A percentile compares a stretch with the other conserved stretches of the same genome.
Conservation (phyloP, 2,113 vertebrate species). For the Ceuthmochares aereus region DNA sequence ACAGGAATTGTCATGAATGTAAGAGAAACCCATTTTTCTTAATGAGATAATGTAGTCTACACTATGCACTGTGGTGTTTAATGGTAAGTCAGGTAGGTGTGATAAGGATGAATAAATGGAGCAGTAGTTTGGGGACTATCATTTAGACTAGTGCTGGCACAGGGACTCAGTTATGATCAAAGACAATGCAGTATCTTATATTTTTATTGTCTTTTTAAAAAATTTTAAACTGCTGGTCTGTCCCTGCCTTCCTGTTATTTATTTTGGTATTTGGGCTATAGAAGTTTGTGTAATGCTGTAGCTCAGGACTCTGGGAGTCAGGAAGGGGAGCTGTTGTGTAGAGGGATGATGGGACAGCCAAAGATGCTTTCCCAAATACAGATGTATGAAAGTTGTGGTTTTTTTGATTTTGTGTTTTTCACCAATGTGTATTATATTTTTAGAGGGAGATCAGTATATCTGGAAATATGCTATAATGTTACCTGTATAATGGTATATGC, state of each 20-base stretch:
- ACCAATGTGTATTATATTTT: neutral
- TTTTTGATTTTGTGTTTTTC: neutral
- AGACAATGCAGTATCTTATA: fast-evolving
- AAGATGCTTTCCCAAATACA: neutral
- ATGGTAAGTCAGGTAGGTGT: neutral
- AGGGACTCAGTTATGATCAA: neutral
- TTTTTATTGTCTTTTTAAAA: neutral
- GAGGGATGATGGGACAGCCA: neutral
- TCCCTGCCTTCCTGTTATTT: too few relatives aligned
- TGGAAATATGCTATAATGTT: neutral
- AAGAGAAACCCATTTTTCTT: neutral
- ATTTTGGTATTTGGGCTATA: neutral
- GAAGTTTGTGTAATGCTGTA: neutral
- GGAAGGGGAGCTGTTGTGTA: neutral
- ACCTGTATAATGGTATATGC: neutral
- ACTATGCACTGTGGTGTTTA: neutral
- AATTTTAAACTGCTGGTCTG: too few relatives aligned
- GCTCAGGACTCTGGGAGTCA: fast-evolving
- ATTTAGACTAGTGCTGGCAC: neutral
- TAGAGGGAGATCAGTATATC: neutral
- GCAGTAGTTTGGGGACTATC: neutral
- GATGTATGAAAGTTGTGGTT: too few relatives aligned
- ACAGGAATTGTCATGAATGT: neutral
- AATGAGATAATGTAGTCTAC: neutral
- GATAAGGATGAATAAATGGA: neutral